Base-by-base conservation (phyloP, 1,140 invertebrate species). In the Copidosoma floridanum region DNA sequence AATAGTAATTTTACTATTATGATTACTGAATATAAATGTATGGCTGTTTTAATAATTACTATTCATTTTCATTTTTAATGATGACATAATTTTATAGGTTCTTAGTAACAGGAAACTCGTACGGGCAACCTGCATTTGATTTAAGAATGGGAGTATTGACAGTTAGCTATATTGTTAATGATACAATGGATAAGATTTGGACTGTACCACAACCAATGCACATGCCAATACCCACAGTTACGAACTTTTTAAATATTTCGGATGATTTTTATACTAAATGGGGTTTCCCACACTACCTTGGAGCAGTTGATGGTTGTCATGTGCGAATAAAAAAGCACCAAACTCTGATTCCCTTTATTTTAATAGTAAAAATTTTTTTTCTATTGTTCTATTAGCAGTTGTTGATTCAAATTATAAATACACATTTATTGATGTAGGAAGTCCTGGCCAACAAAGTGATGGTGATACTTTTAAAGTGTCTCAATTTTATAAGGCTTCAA, bases 381-480 rank as follows among this genome's bases (percentile, higher is more conserved):
- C 73, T 20, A 72, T 82, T 35, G 77, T 83, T 29, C 62, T 84
- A 14, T 64, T 81, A 35, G 82, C 75, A 6, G 43, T 83, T 12
- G 79, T 79, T 21, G 79, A 84, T 71, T 74, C 75, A 6, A 68
- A 81, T 58, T 82, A 74, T 65, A 73, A 77, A 63, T 83, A 82
- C 66, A 68, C 74, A 21, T 64, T 61, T 44, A 65, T 82, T 35
- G 75, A 83, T 64, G 71, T 83, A n/a, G n/a, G n/a, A n/a, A n/a
- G n/a, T n/a, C n/a, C n/a, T n/a, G n/a, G n/a, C n/a, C n/a, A n/a
- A n/a, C 66, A 77, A 65, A 66, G 72, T 27, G 78, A 82, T 66
- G 72, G 71, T 32, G 68, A 62, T 27, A 44, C 41, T 2, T 44
- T n/a, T 4, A 20, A 5, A 11, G 18, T 11, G 10, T 44, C 41